Evolutionary conservation across 2,113 vertebrate genomes (phyloP), one percentile per base, ranked within the genome.

Genomic region (Xenopus borealis): DNA sequence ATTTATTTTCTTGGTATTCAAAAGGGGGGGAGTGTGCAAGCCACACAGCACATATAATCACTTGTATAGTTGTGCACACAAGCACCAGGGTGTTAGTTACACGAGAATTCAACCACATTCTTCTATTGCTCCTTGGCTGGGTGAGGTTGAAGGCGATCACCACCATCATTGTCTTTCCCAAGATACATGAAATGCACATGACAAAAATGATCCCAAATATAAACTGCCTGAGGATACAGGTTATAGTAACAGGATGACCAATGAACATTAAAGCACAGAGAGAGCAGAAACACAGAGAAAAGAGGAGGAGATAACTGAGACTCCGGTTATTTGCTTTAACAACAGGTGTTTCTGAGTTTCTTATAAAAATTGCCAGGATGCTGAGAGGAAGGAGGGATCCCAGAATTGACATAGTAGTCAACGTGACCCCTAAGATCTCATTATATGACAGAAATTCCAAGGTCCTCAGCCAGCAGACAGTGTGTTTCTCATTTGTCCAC

Each of bases 401-500:
- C 12, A 19, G 2, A 27, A 58, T 5, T 18, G 55, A 62, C 4
- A 66, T 30, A 9, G 2, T 18, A 19, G 18, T 50, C 46, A 72
- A 64, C 2, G 44, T 23, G 46, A 10, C n/a, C 17, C 71, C 71
- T 19, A 66, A 44, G 1, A 8, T 9, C 19, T 65, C 62, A 18
- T 55, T 12, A 11, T 40, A 65, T 16, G 71, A 62, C 11, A 72
- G 59, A 30, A 14, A 72, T 72, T 84, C 83, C 62, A 78, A 72
- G 30, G 72, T 75, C 79, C 81, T 82, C 45, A 77, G 66, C 65
- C 83, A 58, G 79, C 80, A 81, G 12, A 13, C 27, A 27, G 76
- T 79, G 46, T 78, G 44, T 57, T 71, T 74, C 61, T 18, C 12
- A 13, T 75, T 83, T 12, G 83, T 77, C 80, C 84, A 82, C 19